Base-by-base conservation (phyloP, 2,888 invertebrate species). In the Hirtodrosophila alboralis region DNA sequence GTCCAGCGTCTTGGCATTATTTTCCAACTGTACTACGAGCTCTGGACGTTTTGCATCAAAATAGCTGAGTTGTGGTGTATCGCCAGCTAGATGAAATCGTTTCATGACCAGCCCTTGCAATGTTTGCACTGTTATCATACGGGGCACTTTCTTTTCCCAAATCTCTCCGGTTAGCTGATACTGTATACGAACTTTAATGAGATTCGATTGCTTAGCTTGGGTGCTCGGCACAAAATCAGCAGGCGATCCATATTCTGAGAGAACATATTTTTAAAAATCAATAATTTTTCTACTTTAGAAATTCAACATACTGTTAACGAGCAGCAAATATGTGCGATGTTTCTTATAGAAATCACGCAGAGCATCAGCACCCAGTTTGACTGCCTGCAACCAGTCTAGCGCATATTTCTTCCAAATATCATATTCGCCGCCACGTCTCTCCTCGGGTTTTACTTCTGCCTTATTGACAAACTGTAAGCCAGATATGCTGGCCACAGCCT, bases 391-490 rank as follows among this genome's bases (percentile, higher is more conserved):
- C 95, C 96, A 97, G 60, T 94, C 94, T 0, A 92, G 90, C 0
- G 95, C 96, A 89, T 94, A 94, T 14, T 94, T 93, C 90, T 97
- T 97, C 90, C 98, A 91, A 84, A 98, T 97, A 91, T 98, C 98
- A 62, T 96, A 95, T 86, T 98, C 97, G 0, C 97, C 96, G 1
- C 97, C 97, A 67, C 95, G 93, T 48, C 97, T 93, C 57, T 96
- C 94, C 53, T 94, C 94, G 0, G 91, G 87, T 0, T 92, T 92
- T 67, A 97, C 94, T 70, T 92, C 90, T 1, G 94, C 93, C 27
- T 95, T 95, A 91, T 96, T 96, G 10, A 96, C 90, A 84, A 94
- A 93, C 91, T 93, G 93, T 64, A 98, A 90, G 38, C 92, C 93
- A 14, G 92, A 93, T 85, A 98, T 94, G 89, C 95, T 94, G n/a